These are phyloP conservation scores for Drosophila suboccidentalis DNA, from an alignment of 2,888 invertebrate genomes.

Conservation along the genomic window DNA sequence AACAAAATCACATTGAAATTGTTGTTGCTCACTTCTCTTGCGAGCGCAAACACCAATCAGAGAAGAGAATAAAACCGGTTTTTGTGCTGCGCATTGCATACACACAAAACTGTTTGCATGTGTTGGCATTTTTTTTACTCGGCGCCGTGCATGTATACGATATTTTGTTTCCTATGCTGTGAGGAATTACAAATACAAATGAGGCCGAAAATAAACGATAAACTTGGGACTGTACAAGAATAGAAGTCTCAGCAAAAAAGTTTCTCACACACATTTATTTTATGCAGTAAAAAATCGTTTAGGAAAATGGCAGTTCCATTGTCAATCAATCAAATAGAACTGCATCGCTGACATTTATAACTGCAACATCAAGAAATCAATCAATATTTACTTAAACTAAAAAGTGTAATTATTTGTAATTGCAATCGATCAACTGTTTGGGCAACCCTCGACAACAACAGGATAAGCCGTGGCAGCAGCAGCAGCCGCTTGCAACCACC, in stretches of 20 bases:
- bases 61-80: too few species aligned
- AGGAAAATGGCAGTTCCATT: not conserved
- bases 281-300: not conserved
- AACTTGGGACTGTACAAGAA: not conserved
- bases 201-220: too few species aligned
- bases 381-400: slow-evolving; percentile 20
- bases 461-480: slow-evolving; percentile 1
- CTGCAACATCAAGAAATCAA: not conserved
- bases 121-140: too few species aligned
- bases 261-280: not conserved
- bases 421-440: slow-evolving; percentile 56
- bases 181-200: too few species aligned
- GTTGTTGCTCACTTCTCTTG: too few species aligned
- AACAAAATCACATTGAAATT: too few species aligned
- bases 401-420: slow-evolving; percentile 12
- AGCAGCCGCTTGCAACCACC: slow-evolving; percentile 60
- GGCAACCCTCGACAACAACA: slow-evolving; percentile 55
- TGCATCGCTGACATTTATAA: slow-evolving; percentile 29
- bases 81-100: too few species aligned
- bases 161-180: too few species aligned
- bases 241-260: not conserved
- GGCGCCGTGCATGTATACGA: too few species aligned
- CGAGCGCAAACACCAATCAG: too few species aligned
- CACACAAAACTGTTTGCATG: too few species aligned
- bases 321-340: slow-evolving; percentile 39